Evolutionary conservation across 2,797 vertebrate genomes (phyloP), one percentile per base, ranked within the genome.

Genomic region (Rhadinocentrus ornatus): DNA sequence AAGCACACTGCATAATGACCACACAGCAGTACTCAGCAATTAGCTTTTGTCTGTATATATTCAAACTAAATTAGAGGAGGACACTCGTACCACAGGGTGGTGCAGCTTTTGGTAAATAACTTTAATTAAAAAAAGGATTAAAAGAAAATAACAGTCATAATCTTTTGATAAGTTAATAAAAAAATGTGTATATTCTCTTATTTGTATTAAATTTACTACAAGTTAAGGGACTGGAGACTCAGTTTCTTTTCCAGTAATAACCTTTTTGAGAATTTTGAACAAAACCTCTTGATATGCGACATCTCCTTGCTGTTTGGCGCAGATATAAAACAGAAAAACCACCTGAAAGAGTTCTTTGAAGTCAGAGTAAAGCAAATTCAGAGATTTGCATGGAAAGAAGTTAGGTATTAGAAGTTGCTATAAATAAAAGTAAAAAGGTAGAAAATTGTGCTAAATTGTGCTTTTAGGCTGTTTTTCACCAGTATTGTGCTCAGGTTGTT

Each of bases 11-110:
- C 37, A 69, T 75, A 66, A 75, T 61, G 32, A 75, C 73, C 67
- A 44, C 60, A 31, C 46, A 64, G 57, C n/a, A 82, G 57, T 34
- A 68, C 16, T 0, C 20, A 37, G 26, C 77, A 78, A 72, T 66
- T n/a, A 73, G 70, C 72, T 75, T 74, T 29, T 0, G 3, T 27
- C 58, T 66, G 57, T 66, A 75, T 78, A 31, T 22, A 35, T 72
- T 63, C 58, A 72, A 75, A 83, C 71, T 71, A 78, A 83, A 71
- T 52, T 35, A 75, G 55, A 41, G 54, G 18, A 71, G 48, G 56
- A 64, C 26, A 26, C 61, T 22, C 13, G 61, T 32, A 50, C 2
- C 32, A 26, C 29, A 62, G 22, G 64, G 41, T 31, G 26, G 50
- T 55, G 22, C 71, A 69, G 27, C 59, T 34, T 37, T 55, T 52